Percentiles rank a stretch among this genome's conserved stretches.
phyloP scores from a whole-genome alignment of 2,888 invertebrate genomes.

The Apoderus coryli region DNA sequence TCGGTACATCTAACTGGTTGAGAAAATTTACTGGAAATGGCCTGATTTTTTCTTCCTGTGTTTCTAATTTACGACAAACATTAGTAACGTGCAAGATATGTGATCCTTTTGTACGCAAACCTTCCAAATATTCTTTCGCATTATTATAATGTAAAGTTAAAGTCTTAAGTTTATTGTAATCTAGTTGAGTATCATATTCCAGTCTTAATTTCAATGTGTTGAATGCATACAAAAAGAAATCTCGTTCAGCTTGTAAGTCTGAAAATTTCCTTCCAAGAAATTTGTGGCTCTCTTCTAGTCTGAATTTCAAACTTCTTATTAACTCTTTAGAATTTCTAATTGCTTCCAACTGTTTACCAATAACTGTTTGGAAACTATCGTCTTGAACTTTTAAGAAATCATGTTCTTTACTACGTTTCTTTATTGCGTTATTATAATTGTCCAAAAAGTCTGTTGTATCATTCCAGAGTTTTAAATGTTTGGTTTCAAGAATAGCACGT shows the following conservation, averaged over 20 bases:
- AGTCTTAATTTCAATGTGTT: slow-evolving; percentile 37
- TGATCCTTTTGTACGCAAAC: slow-evolving; percentile 40
- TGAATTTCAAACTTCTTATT: slow-evolving; percentile 22
- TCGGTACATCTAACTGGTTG: slow-evolving; percentile 9
- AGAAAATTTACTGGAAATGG: slow-evolving; percentile 23
- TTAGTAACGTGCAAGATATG: slow-evolving; percentile 44
- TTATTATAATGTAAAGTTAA: slow-evolving; percentile 48
- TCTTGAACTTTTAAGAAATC: slow-evolving; percentile 22
- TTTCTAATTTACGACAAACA: slow-evolving; percentile 54
- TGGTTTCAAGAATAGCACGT: slow-evolving; percentile 21
- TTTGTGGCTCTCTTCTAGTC: slow-evolving; percentile 17
- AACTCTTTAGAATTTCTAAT: slow-evolving; percentile 18
- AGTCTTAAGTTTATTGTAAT: slow-evolving; percentile 39
- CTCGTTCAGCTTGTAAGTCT: slow-evolving; percentile 27
- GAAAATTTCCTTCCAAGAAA: slow-evolving; percentile 16
- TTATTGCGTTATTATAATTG: slow-evolving; percentile 16
- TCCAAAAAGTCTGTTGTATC: slow-evolving; percentile 21
- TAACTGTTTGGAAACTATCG: slow-evolving; percentile 21
- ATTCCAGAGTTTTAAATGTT: slow-evolving; percentile 22
- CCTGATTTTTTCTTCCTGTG: slow-evolving; percentile 39
- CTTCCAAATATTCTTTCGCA: slow-evolving; percentile 39
- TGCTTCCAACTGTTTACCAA: slow-evolving; percentile 20
- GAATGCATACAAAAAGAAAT: slow-evolving; percentile 26
- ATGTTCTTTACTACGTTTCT: slow-evolving; percentile 21
- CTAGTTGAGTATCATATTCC: slow-evolving; percentile 35